Evolutionary conservation across 1,140 invertebrate species (phyloP).

Genomic region (Liolophura sinensis): DNA sequence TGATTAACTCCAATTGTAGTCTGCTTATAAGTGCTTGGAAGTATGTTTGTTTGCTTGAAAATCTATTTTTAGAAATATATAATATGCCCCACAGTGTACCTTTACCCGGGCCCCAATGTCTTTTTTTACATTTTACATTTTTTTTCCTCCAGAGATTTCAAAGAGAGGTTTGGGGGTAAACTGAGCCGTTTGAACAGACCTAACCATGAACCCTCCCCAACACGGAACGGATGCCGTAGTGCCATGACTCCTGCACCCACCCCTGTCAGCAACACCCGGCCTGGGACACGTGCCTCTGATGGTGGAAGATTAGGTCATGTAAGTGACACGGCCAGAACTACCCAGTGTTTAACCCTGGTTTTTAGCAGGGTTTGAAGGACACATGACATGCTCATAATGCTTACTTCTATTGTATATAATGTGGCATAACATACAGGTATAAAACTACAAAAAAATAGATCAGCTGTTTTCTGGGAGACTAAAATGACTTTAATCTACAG

Average conservation of each 20-base stretch:
- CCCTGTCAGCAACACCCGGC: constrained; percentile 32
- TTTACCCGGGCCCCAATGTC: neutral
- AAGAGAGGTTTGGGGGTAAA: constrained; percentile 32
- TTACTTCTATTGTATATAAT: too few relatives aligned
- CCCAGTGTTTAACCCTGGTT: too few relatives aligned
- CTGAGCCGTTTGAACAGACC: constrained; percentile 32
- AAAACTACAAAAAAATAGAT: too few relatives aligned
- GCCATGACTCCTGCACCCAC: constrained; percentile 43
- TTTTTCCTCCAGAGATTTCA: constrained; percentile 29
- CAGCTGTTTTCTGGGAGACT: too few relatives aligned
- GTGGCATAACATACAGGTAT: too few relatives aligned
- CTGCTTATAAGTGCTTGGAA: neutral
- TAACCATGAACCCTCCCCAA: constrained; percentile 22
- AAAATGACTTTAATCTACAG: too few relatives aligned
- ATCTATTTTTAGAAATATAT: too few relatives aligned
- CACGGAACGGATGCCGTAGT: constrained; percentile 17
- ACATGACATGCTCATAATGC: too few relatives aligned
- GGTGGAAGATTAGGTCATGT: too few relatives aligned
- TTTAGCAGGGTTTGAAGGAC: too few relatives aligned
- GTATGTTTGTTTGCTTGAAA: neutral
- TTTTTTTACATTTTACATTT: neutral
- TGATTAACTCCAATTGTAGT: neutral
- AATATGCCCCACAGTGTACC: too few relatives aligned
- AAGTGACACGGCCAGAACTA: too few relatives aligned
- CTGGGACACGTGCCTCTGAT: neutral